Percentiles rank a stretch among this genome's conserved stretches.
Evolutionary conservation across 2,888 invertebrate species (phyloP).

Genomic region (Heliconius charithonia): DNA sequence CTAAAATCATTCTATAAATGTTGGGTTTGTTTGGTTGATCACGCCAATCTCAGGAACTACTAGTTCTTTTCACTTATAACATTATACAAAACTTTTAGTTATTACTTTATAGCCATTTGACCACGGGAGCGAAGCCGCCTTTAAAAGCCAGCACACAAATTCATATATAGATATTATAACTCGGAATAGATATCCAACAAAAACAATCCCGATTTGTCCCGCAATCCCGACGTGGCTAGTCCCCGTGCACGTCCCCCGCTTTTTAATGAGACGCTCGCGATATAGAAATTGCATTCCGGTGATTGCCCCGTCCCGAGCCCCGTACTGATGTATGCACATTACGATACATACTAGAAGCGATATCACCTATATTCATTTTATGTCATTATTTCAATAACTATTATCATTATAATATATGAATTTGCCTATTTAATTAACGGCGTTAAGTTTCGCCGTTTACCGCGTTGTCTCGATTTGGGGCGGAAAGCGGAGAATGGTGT

Average conservation of each 20-base stretch:
- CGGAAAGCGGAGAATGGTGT: no score
- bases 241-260: conserved; percentile 43
- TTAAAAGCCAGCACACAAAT: no score
- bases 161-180: neutral
- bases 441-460: neutral
- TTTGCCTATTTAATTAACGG: neutral
- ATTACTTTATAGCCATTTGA: no score
- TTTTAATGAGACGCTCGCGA: conserved; percentile 46
- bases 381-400: neutral
- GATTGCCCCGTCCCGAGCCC: conserved; percentile 42
- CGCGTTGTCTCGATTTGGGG: neutral
- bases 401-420: neutral
- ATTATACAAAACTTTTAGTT: no score
- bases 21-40: no score
- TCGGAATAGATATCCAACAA: neutral
- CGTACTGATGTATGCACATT: conserved; percentile 41
- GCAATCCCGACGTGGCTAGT: conserved; percentile 28
- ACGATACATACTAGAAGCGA: conserved; percentile 1
- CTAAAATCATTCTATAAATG: neutral
- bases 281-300: conserved; percentile 47
- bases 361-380: neutral
- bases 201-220: conserved; percentile 33
- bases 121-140: no score
- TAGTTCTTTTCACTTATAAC: neutral
- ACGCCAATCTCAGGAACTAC: neutral